phyloP scores from a whole-genome alignment of 2,113 vertebrate genomes.

The Melanostigma gelatinosum region DNA sequence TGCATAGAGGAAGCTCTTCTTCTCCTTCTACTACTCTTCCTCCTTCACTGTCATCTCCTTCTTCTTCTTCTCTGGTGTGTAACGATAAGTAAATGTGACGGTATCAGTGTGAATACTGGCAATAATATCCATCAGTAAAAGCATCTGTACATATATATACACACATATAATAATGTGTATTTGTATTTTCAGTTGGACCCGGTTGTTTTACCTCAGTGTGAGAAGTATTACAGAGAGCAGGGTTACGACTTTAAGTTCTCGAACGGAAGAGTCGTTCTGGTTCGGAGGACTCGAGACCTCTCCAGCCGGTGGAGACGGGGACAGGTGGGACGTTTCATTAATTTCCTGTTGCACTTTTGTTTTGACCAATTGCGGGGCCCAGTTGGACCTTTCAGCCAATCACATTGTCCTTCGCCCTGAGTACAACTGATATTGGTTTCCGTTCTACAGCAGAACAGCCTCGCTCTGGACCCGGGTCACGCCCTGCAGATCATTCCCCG shows the following conservation, averaged over 20 bases:
- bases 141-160: no score
- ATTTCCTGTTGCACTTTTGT: neutral
- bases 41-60: slow-evolving; percentile 49
- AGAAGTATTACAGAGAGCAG: slow-evolving; percentile 85
- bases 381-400: neutral
- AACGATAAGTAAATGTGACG: neutral
- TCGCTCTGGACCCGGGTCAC: slow-evolving; percentile 60
- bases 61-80: slow-evolving; percentile 80
- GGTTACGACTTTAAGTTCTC: slow-evolving; percentile 85
- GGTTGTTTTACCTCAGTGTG: slow-evolving; percentile 82
- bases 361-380: neutral
- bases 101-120: neutral
- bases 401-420: neutral
- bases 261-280: slow-evolving; percentile 85
- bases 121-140: neutral
- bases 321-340: slow-evolving; percentile 71
- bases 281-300: slow-evolving; percentile 74
- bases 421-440: neutral
- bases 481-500: slow-evolving; percentile 76
- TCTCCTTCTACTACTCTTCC: slow-evolving; percentile 53
- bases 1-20: slow-evolving; percentile 62
- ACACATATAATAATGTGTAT: neutral
- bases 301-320: slow-evolving; percentile 74
- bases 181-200: slow-evolving; percentile 76
- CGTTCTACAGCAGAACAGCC: slow-evolving; percentile 7